phyloP scores from a whole-genome alignment of 2,113 vertebrate genomes.

The Thermophis baileyi region DNA sequence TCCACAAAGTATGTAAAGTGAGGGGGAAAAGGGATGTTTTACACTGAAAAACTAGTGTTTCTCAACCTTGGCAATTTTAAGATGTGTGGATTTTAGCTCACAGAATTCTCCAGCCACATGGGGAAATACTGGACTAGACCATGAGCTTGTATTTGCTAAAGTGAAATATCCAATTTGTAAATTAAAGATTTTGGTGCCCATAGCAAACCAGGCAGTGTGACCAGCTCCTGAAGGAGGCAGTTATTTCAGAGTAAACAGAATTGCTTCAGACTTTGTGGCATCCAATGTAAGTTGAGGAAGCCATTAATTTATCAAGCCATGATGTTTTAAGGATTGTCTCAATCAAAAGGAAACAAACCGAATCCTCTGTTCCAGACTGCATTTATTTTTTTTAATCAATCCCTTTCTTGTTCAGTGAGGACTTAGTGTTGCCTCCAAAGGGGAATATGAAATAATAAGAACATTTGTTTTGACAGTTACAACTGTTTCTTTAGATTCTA shows the following conservation, averaged over 20 bases:
- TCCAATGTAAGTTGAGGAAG: slow-evolving; percentile 14
- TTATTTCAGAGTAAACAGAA: slow-evolving; percentile 34
- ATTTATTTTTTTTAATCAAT: slow-evolving; percentile 32
- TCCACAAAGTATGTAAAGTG: slow-evolving; percentile 5
- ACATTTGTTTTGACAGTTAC: background rate
- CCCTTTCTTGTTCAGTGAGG: slow-evolving; percentile 17
- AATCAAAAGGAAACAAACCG: slow-evolving; percentile 12
- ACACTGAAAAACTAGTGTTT: slow-evolving; percentile 13
- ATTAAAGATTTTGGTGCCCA: slow-evolving; percentile 39
- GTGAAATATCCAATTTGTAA: slow-evolving; percentile 40
- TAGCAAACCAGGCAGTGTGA: slow-evolving; percentile 11
- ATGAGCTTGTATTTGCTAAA: slow-evolving; percentile 34
- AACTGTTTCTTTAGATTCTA: slow-evolving; percentile 17
- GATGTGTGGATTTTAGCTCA: background rate
- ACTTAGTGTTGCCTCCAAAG: background rate
- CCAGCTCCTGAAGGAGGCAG: slow-evolving; percentile 44
- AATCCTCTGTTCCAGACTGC: slow-evolving; percentile 18
- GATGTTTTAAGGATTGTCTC: slow-evolving; percentile 34
- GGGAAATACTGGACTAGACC: slow-evolving; percentile 27
- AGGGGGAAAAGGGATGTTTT: slow-evolving; percentile 26
- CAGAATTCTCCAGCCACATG: background rate
- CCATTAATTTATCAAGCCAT: slow-evolving; percentile 36
- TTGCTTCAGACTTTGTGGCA: slow-evolving; percentile 32
- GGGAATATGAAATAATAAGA: slow-evolving; percentile 19
- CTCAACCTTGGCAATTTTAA: background rate